phyloP scores from a whole-genome alignment of 2,888 invertebrate genomes.

The Busseola fusca region DNA sequence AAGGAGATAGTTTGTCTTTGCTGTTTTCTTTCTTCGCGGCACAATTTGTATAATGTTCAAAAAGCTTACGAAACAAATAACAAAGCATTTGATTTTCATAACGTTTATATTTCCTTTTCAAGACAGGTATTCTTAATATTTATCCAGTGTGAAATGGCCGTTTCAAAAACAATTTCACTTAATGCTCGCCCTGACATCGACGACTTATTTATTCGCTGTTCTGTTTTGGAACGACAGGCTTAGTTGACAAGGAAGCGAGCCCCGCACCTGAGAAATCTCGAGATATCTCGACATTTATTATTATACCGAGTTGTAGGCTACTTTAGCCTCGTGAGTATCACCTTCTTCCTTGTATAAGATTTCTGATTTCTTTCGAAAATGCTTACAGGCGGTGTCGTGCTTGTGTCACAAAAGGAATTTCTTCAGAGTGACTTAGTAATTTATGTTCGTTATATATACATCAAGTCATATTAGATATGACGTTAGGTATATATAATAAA shows the following conservation, averaged over 20 bases:
- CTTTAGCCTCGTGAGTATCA: background rate
- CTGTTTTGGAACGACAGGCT: constrained; percentile 55
- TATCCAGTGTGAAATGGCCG: constrained; percentile 12
- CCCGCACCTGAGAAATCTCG: constrained; percentile 35
- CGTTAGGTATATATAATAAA: no score
- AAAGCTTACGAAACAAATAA: constrained; percentile 1
- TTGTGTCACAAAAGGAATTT: constrained; percentile 27
- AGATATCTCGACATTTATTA: constrained; percentile 29
- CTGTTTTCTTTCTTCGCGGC: constrained; percentile 5
- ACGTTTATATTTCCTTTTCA: constrained; percentile 20
- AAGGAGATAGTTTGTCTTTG: constrained; percentile 24
- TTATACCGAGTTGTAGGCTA: background rate
- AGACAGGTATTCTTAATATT: constrained; percentile 18
- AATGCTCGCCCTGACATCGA: constrained; percentile 29
- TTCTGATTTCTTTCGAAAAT: constrained; percentile 11
- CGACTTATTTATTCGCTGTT: constrained; percentile 55
- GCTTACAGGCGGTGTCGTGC: background rate
- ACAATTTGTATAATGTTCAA: constrained; percentile 27
- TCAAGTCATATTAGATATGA: no score
- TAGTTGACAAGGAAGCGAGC: constrained; percentile 62
- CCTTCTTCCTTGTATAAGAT: background rate
- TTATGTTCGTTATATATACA: background rate
- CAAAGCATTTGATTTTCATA: constrained; percentile 29
- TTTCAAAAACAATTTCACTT: constrained; percentile 40
- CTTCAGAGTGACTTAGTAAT: constrained; percentile 4